phyloP scores from a whole-genome alignment of 2,113 vertebrate genomes.

The Microtus ochrogaster region DNA sequence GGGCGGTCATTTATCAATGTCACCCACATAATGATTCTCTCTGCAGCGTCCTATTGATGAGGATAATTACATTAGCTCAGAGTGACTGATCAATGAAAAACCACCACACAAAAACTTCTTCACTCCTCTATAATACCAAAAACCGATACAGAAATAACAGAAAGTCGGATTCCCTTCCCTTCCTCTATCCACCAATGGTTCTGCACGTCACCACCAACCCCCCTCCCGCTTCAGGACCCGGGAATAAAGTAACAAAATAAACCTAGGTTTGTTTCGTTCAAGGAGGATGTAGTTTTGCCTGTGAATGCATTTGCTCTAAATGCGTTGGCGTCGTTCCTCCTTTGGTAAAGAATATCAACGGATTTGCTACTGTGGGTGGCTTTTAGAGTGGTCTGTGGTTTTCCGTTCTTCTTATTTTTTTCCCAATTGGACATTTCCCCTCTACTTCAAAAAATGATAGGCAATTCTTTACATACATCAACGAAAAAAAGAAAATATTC shows the following conservation, averaged over 20 bases:
- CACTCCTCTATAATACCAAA: constrained; percentile 94
- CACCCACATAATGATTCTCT: constrained; percentile 99
- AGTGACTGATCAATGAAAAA: constrained; percentile 99
- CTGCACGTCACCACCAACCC: background rate
- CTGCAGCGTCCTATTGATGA: constrained; percentile 99
- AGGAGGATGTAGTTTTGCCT: constrained; percentile 76
- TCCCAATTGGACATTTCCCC: background rate
- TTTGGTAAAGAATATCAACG: constrained; percentile 74
- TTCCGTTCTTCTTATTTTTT: constrained; percentile 71
- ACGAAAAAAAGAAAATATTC: constrained; percentile 75
- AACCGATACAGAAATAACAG: constrained; percentile 89
- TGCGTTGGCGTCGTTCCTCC: constrained; percentile 64
- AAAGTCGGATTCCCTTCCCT: constrained; percentile 83
- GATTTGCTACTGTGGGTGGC: constrained; percentile 71
- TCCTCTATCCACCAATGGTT: constrained; percentile 72
- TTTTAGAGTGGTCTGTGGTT: constrained; percentile 68
- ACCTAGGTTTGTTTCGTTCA: constrained; percentile 71
- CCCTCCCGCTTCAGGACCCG: background rate
- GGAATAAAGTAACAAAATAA: constrained; percentile 78
- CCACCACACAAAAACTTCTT: constrained; percentile 96
- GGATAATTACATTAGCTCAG: constrained; percentile 99
- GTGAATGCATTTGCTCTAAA: constrained; percentile 77
- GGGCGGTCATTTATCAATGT: constrained; percentile 99
- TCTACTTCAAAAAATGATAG: background rate
- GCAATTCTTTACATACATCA: constrained; percentile 59